These are phyloP conservation scores for Montipora capricornis DNA, from an alignment of 64 coral and sea anemone species.

Conservation along the genomic window DNA sequence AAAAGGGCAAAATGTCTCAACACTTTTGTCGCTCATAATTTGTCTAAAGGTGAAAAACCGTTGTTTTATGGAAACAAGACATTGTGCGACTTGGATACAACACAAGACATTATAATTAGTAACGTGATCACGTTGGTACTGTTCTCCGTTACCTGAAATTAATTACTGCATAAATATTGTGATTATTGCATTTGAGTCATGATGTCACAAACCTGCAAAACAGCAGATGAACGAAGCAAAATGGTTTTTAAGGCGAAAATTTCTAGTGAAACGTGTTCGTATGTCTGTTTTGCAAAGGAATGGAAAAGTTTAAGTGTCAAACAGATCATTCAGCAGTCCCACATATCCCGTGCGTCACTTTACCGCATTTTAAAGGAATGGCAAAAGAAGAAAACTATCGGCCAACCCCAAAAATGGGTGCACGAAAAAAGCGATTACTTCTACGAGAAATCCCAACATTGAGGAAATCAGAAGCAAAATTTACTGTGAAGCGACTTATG, in stretches of 20 bases:
- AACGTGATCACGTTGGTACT: neutral
- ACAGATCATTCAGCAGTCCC: too few relatives aligned
- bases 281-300: neutral
- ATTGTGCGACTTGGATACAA: too few relatives aligned
- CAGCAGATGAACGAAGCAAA: neutral
- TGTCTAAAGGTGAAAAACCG: neutral
- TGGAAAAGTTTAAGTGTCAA: neutral
- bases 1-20: too few relatives aligned
- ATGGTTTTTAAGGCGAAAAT: neutral
- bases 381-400: neutral
- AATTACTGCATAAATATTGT: neutral
- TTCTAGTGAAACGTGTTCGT: neutral
- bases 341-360: neutral
- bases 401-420: neutral
- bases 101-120: neutral
- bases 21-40: too few relatives aligned
- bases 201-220: neutral
- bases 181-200: neutral
- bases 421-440: neutral
- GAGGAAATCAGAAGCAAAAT: neutral
- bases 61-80: too few relatives aligned
- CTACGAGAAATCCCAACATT: neutral
- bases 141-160: too few relatives aligned
- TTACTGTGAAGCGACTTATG: too few relatives aligned
- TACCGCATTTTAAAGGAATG: neutral